Base-by-base conservation (phyloP, 2,797 vertebrate genomes). In the Trematomus bernacchii region DNA sequence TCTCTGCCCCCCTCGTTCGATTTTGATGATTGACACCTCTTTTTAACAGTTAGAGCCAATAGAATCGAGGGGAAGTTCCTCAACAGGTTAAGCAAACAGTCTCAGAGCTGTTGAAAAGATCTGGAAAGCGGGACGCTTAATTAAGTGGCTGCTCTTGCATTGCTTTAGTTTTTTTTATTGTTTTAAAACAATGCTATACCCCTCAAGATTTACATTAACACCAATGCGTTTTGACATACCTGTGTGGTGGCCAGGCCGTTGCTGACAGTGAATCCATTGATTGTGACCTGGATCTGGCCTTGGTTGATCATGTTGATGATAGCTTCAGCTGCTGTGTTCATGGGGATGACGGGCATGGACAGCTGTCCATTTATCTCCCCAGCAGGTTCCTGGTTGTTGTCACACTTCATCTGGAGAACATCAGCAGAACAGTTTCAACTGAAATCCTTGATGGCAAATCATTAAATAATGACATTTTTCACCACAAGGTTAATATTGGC, bases 241-340 rank as follows among this genome's bases (percentile, higher is more conserved):
- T 99, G 98, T 79, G 98, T 99, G 69, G 98, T 99, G 71, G 98
- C 98, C 85, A 99, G 93, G 64, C 98, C 98, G 66, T 99, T 99
- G 93, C 98, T 99, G 92, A 99, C 97, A 47, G 96, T 99, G 87
- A 99, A 99, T 82, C 96, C 95, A 46, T 99, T 99, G 90, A 99
- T 99, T 70, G 97, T 99, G 91, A 99, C 98, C 82, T 99, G 98
- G 87, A 99, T 99, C 88, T 99, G 98, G 43, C 98, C 98, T 86
- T 98, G 97, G 82, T 99, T 99, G 87, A 99, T 99, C 98, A 99
- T 99, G 91, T 99, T 99, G 78, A 99, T 99, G 75, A 99, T 96
- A 30, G 98, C 98, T 92, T 99, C 98, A 43, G 98, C 98, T 75
- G 98, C 98, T 0, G 98, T 98, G 94, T 99, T 99, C 98, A 99